A percentile compares a stretch with the other conserved stretches of the same genome.
phyloP scores from a whole-genome alignment of 2,888 invertebrate genomes.

The Cheilosia grossa region DNA sequence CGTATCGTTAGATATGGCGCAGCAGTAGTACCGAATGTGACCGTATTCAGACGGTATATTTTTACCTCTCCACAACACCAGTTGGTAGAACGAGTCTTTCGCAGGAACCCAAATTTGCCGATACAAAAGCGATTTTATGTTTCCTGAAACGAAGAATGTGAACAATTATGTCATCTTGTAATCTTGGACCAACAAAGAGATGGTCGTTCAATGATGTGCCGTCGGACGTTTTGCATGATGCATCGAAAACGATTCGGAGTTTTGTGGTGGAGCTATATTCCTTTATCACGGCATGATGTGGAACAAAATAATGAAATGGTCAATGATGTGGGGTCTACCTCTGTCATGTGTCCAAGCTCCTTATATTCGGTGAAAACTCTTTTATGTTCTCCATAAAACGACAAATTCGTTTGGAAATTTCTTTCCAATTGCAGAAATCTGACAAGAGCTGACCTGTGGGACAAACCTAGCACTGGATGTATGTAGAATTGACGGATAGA shows the following conservation, averaged over 20 bases:
- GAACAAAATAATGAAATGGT: slow-evolving; percentile 16
- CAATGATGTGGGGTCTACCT: background rate
- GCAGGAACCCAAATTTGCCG: too few relatives aligned
- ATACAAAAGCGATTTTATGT: slow-evolving; percentile 32
- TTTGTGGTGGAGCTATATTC: slow-evolving; percentile 18
- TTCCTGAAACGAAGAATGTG: slow-evolving; percentile 52
- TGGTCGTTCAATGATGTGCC: slow-evolving; percentile 62
- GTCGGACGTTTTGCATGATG: slow-evolving; percentile 40
- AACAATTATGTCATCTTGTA: slow-evolving; percentile 57
- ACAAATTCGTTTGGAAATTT: background rate
- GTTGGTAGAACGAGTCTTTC: too few relatives aligned
- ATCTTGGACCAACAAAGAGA: slow-evolving; percentile 46
- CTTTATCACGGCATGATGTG: slow-evolving; percentile 35
- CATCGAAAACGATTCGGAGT: slow-evolving; percentile 26
- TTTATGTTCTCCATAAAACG: background rate
- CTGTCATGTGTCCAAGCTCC: background rate
- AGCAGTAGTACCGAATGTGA: too few relatives aligned
- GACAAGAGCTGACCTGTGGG: too few relatives aligned
- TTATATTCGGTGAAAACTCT: background rate
- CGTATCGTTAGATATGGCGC: too few relatives aligned
- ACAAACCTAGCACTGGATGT: too few relatives aligned
- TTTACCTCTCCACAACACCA: too few relatives aligned
- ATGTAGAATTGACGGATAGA: background rate
- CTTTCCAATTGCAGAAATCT: background rate
- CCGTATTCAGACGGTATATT: too few relatives aligned